Conservation (phyloP, 2,888 invertebrate species). For the Apotomis betuletana region DNA sequence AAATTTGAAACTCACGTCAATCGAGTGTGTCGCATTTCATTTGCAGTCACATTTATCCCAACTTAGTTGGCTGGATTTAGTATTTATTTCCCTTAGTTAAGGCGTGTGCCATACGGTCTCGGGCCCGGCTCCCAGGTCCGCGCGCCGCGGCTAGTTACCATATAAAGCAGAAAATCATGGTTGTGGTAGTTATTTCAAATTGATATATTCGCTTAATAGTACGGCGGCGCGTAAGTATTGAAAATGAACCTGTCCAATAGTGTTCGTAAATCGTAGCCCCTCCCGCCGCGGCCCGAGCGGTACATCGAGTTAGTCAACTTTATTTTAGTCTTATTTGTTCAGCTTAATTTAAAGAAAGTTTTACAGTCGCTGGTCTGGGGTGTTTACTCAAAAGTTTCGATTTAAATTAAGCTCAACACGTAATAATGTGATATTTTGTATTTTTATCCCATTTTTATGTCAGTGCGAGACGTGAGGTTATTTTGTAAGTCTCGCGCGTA, state of each 20-base stretch:
- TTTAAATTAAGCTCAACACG: constrained; percentile 83
- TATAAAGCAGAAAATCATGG: constrained; percentile 76
- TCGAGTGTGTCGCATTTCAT: constrained; percentile 66
- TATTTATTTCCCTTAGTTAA: constrained; percentile 57
- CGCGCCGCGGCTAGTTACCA: constrained; percentile 68
- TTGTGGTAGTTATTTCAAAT: constrained; percentile 83
- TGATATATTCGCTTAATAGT: constrained; percentile 74
- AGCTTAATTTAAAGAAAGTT: constrained; percentile 78
- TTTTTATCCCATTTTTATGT: constrained; percentile 76
- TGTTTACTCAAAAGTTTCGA: constrained; percentile 56
- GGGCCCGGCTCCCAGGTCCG: constrained; percentile 54
- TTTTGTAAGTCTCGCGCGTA: constrained; percentile 12
- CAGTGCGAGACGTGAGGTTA: constrained; percentile 52
- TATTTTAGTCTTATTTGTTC: constrained; percentile 73
- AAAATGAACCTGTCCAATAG: constrained; percentile 54
- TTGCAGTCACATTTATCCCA: constrained; percentile 74
- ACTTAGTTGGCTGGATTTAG: constrained; percentile 77
- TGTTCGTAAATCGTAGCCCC: constrained; percentile 48
- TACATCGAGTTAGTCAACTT: constrained; percentile 56
- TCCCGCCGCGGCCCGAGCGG: constrained; percentile 42
- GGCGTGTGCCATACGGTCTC: constrained; percentile 58
- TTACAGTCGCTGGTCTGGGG: constrained; percentile 52
- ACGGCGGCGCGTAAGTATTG: constrained; percentile 61
- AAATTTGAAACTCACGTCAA: constrained; percentile 51
- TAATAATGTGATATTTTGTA: constrained; percentile 84